Conservation (phyloP, 1,140 invertebrate species). For the Gonatopus flavifemur region DNA sequence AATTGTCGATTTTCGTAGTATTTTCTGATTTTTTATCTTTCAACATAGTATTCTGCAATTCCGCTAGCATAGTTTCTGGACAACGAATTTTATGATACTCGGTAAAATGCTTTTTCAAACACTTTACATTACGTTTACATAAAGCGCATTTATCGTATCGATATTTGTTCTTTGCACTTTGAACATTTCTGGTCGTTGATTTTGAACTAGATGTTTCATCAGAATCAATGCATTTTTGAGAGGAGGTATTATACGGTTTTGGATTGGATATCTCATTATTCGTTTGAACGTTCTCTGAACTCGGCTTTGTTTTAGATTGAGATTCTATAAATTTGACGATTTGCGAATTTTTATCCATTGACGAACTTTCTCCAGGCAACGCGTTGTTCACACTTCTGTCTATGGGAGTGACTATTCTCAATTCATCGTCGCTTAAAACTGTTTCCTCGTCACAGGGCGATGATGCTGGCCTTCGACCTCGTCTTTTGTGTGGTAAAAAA, state of each 20-base stretch:
- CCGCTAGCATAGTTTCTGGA: slow-evolving; percentile 21
- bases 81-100: slow-evolving; percentile 49
- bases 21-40: neutral
- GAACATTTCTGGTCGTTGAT: neutral
- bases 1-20: neutral
- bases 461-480: no score
- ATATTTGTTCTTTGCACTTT: neutral
- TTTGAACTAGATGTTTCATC: slow-evolving; percentile 2
- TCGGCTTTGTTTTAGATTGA: neutral
- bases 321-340: neutral
- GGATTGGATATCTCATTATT: neutral
- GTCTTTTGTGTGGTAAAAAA: slow-evolving; percentile 20
- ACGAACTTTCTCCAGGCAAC: no score
- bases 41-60: slow-evolving; percentile 11
- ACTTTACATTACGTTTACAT: slow-evolving; percentile 36
- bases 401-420: no score
- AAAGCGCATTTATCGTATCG: slow-evolving; percentile 31
- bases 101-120: slow-evolving; percentile 42
- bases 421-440: no score
- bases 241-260: neutral
- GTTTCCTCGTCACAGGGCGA: no score
- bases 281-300: neutral
- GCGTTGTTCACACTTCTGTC: no score
- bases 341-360: no score
- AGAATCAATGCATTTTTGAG: neutral